Evolutionary conservation across 2,797 vertebrate species (phyloP), one percentile per base, ranked within the genome.

Genomic region (Arrhamphus sclerolepis): DNA sequence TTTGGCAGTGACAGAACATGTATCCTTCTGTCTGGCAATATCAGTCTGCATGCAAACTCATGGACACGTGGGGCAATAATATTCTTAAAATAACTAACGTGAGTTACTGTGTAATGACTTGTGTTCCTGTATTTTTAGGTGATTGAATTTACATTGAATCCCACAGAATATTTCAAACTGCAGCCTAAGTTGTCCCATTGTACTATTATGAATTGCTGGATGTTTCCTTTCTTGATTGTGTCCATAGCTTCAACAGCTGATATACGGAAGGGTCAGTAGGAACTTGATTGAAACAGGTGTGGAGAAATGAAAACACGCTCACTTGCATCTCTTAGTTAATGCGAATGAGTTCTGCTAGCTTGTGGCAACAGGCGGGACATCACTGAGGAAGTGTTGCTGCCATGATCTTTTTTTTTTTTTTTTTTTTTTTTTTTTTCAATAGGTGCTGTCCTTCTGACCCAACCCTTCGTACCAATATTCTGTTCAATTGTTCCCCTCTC

Each of bases 321-420:
- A 7, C 6, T 13, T 8, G 46, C 5, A 31, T 21, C 10, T 21
- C 10, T 44, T 1, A 20, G 24, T 38, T 43, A 0, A 8, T 10
- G 46, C 17, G 20, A 24, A 4, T 29, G 7, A 17, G 29, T 21
- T 47, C 34, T 43, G 40, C 41, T 21, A 19, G 24, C 14, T 51
- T 13, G 57, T 1, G 14, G 57, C 11, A 69, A 51, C 53, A 55
- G 39, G 7, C 60, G 34, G 72, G 53, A 47, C 26, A 59, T 13
- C 56, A 22, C 26, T 70, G 68, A 81, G 80, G 80, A 86, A 86
- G 83, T 88, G 56, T 70, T 47, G 76, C 60, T 5, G 31, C 66
- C 63, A 47, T 53, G 56, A 58, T 42, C 58, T 24, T 18, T 58
- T 85, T 26, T 26, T 26, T 65, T 87, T 88, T n/a, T n/a, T n/a